Evolutionary conservation across 1,140 invertebrate species (phyloP).

Genomic region (Homalodisca vitripennis): DNA sequence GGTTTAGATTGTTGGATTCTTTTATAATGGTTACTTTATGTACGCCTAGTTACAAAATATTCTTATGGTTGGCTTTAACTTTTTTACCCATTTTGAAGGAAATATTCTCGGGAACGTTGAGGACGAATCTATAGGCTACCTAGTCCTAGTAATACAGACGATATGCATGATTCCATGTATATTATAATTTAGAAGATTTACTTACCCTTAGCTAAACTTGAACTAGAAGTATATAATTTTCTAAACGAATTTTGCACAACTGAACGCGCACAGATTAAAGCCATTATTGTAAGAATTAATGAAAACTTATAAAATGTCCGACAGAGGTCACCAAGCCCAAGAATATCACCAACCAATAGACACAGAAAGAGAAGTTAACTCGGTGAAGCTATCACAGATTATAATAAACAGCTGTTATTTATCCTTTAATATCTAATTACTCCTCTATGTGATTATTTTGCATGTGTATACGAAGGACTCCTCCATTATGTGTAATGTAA

Average conservation of each 20-base stretch:
- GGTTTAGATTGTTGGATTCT: too few species aligned
- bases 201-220: neutral
- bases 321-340: neutral
- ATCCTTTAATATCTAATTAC: too few species aligned
- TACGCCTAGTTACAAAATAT: too few species aligned
- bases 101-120: too few species aligned
- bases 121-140: too few species aligned
- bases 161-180: too few species aligned
- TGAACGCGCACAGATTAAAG: neutral
- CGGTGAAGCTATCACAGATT: neutral
- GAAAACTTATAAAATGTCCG: neutral
- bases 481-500: neutral
- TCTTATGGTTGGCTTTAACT: too few species aligned
- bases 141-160: too few species aligned
- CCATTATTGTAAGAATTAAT: neutral
- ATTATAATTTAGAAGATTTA: too few species aligned
- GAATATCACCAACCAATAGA: neutral
- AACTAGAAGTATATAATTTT: neutral
- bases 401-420: neutral
- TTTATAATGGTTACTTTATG: too few species aligned
- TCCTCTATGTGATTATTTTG: too few species aligned
- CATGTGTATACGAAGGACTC: neutral
- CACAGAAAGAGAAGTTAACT: neutral
- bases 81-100: too few species aligned
- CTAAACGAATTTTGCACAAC: neutral